A percentile compares a stretch with the other conserved stretches of the same genome.
Conservation (phyloP, 2,797 vertebrate species). For the Darevskia nairensis region DNA sequence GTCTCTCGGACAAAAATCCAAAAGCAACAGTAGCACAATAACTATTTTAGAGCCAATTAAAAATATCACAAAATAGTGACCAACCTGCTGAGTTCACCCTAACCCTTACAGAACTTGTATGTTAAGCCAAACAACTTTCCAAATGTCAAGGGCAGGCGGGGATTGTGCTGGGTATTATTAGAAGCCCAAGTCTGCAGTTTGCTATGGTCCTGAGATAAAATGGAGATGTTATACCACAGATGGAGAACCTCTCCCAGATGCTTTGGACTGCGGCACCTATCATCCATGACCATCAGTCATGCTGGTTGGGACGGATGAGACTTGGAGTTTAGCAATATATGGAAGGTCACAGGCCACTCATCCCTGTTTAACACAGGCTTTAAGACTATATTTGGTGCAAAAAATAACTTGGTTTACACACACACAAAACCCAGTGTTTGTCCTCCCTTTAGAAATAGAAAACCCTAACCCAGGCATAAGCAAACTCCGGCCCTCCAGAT, state of each 20-base stretch:
- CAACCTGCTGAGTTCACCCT: not conserved
- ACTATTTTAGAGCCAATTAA: not conserved
- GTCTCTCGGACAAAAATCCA: not conserved
- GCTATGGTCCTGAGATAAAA: not conserved
- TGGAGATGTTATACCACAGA: not conserved
- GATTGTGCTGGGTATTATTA: not conserved
- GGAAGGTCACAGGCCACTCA: not conserved
- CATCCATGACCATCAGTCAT: not conserved
- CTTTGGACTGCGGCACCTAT: too few relatives aligned
- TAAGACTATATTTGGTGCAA: not conserved
- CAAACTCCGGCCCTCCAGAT: too few relatives aligned
- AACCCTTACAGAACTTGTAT: not conserved
- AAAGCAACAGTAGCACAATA: not conserved
- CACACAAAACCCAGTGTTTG: not conserved
- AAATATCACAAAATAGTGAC: not conserved
- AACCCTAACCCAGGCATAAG: not conserved
- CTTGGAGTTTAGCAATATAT: not conserved
- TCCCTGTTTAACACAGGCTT: not conserved
- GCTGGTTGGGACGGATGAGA: too few relatives aligned
- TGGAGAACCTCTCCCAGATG: not conserved
- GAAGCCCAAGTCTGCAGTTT: not conserved
- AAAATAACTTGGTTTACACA: not conserved
- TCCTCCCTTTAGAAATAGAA: not conserved
- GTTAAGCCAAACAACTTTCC: not conserved
- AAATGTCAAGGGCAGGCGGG: not conserved